phyloP scores from a whole-genome alignment of 2,888 invertebrate species.

The Shargacucullia verbasci region DNA sequence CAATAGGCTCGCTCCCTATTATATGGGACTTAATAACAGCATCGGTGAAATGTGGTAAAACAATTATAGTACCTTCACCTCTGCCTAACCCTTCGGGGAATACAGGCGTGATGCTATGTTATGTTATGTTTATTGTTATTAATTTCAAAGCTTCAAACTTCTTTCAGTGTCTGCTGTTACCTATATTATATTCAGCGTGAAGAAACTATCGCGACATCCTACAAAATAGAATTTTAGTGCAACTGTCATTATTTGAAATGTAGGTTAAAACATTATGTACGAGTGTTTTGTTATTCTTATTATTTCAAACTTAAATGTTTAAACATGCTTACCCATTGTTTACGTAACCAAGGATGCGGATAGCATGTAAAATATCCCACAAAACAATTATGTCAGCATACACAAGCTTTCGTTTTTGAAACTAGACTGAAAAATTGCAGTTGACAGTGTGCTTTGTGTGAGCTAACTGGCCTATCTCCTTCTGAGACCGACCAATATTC shows the following conservation, averaged over 20 bases:
- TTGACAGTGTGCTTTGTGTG: constrained; percentile 64
- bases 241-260: constrained; percentile 29
- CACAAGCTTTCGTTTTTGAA: constrained; percentile 62
- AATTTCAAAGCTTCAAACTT: too few relatives aligned
- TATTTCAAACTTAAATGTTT: constrained; percentile 15
- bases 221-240: neutral
- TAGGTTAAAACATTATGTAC: constrained; percentile 32
- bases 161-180: neutral
- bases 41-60: too few relatives aligned
- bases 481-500: constrained; percentile 55
- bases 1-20: too few relatives aligned
- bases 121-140: too few relatives aligned
- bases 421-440: constrained; percentile 69
- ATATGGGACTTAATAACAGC: too few relatives aligned
- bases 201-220: constrained; percentile 2
- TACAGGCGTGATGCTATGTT: too few relatives aligned
- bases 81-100: too few relatives aligned
- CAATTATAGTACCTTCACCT: too few relatives aligned
- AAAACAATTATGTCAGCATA: constrained; percentile 54
- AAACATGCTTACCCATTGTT: constrained; percentile 52
- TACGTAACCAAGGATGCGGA: constrained; percentile 57
- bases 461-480: constrained; percentile 54
- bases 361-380: constrained; percentile 54
- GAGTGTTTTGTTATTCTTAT: constrained; percentile 31
- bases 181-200: constrained; percentile 1